Evolutionary conservation across 2,113 vertebrate species (phyloP), one percentile per base, ranked within the genome.

Genomic region (Struthio camelus): DNA sequence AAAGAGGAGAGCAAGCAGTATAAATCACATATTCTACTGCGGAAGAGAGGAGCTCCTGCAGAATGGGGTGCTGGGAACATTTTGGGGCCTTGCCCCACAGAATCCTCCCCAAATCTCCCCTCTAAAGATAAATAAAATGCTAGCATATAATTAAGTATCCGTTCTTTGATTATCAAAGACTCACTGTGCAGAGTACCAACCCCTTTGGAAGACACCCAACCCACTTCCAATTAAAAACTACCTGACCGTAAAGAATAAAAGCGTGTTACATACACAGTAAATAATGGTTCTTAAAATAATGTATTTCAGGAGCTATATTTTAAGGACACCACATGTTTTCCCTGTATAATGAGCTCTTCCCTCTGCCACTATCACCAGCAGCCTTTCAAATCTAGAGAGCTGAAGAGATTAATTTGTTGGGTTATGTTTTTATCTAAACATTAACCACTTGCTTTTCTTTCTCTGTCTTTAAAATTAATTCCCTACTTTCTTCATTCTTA

Each of bases 231-330:
- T 97, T 97, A 97, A 97, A 98, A 97, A 93, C 66, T 90, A 94
- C 71, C 96, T 96, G 85, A 86, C 89, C 90, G 97, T 97, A 98
- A 97, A 98, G 97, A 98, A 97, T 96, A 97, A 97, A 98, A 97
- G 16, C 34, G 22, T 78, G 83, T 96, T 97, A 94, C 75, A 93
- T 61, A n/a, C 66, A 94, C 14, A 89, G 62, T 95, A 97, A 97
- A 97, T 96, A 98, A 97, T 92, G 79, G 76, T 96, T 97, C 92
- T 97, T 97, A 97, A 96, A 97, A 96, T 94, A 96, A 97, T 93
- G 40, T 91, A 82, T 90, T 96, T 92, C 85, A 76, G 88, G 40
- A 64, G 81, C 64, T 95, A 79, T 93, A 82, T 95, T 98, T 97
- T 96, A 92, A 95, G 87, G 89, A 59, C 67, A 44, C 42, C 94